phyloP scores from a whole-genome alignment of 2,888 invertebrate genomes.

The Lycocerus yunnanus region DNA sequence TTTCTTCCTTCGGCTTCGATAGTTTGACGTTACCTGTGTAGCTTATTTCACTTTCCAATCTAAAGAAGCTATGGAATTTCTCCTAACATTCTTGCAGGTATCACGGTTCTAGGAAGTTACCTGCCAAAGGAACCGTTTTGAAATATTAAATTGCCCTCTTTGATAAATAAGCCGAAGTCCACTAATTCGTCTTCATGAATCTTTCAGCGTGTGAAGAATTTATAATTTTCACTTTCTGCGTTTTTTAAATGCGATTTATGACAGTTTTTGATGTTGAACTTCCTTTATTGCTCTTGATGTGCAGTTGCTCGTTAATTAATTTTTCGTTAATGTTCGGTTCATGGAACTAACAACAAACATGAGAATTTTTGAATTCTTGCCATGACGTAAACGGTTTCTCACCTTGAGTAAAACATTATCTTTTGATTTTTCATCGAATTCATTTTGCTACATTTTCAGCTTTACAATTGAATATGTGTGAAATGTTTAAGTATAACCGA shows the following conservation, averaged over 20 bases:
- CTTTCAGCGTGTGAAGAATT: no score
- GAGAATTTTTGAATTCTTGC: no score
- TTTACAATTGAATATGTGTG: no score
- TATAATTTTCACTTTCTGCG: not conserved
- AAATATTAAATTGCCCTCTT: no score
- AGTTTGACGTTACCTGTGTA: not conserved
- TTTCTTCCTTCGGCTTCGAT: no score
- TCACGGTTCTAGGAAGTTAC: not conserved
- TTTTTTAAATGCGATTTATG: no score
- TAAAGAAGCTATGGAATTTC: not conserved
- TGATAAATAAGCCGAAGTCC: not conserved
- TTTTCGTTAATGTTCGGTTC: not conserved
- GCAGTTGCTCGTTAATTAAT: not conserved
- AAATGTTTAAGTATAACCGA: no score
- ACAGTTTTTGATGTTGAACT: not conserved
- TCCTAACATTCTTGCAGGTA: not conserved
- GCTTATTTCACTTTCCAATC: not conserved
- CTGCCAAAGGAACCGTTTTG: not conserved
- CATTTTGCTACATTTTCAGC: no score
- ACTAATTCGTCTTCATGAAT: not conserved
- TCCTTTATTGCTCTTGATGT: not conserved
- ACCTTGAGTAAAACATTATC: no score
- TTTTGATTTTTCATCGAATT: no score
- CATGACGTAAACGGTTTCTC: no score
- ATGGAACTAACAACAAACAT: not conserved